These are phyloP conservation scores for Entomobrya multifasciata DNA, from an alignment of 2,888 invertebrate species.

Conservation along the genomic window DNA sequence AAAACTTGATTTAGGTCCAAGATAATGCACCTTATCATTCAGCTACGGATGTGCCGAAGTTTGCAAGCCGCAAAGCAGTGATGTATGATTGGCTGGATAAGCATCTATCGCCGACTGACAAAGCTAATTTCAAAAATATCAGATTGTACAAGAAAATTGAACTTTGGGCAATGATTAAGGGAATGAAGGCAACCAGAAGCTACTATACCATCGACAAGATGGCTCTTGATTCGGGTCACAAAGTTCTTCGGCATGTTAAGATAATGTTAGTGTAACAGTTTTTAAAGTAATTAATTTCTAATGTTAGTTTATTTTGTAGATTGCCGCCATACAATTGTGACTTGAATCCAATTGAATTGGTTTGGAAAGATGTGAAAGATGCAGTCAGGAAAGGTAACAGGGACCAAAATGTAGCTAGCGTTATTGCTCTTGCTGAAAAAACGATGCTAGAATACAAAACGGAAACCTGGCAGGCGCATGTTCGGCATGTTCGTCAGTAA, in stretches of 20 bases:
- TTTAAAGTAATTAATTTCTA: not conserved
- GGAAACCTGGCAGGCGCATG: not conserved
- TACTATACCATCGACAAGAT: conserved; percentile 4
- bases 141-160: not conserved
- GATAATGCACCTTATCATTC: conserved; percentile 57
- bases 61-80: not conserved
- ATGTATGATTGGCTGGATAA: conserved; percentile 21
- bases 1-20: no score
- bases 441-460: not conserved
- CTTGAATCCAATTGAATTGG: conserved; percentile 27
- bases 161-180: not conserved
- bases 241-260: not conserved
- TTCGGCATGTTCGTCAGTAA: not conserved
- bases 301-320: not conserved
- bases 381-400: not conserved
- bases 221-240: not conserved
- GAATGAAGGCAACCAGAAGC: not conserved
- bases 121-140: not conserved
- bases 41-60: not conserved
- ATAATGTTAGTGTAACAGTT: no score
- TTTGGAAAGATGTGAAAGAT: conserved; percentile 44
- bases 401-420: not conserved
- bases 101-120: not conserved
- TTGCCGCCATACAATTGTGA: conserved; percentile 54
- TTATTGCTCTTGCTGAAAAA: not conserved